phyloP scores from a whole-genome alignment of 2,113 vertebrate species.

The Amphilophus citrinellus region DNA sequence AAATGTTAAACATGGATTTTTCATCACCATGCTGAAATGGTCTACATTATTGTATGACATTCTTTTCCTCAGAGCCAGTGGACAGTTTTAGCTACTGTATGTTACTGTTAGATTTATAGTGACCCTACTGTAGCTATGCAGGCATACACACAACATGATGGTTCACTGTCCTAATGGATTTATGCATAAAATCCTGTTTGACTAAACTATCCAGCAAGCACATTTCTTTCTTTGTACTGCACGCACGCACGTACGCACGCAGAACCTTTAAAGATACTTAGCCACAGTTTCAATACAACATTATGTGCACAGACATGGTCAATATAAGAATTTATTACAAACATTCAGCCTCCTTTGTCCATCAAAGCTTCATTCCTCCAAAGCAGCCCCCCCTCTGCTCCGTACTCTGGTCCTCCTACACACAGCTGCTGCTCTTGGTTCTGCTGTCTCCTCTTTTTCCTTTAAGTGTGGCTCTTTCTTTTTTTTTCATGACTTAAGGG shows the following conservation, averaged over 20 bases:
- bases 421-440: conserved; percentile 66
- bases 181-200: conserved; percentile 50
- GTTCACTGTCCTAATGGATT: conserved; percentile 41
- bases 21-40: background rate
- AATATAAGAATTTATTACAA: conserved; percentile 36
- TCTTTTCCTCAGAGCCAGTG: background rate
- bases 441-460: conserved; percentile 35
- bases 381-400: conserved; percentile 18
- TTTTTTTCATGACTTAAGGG: background rate
- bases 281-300: conserved; percentile 14
- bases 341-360: conserved; percentile 43
- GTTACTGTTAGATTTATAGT: background rate
- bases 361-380: conserved; percentile 37
- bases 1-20: background rate
- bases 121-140: background rate
- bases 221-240: conserved; percentile 13
- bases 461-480: conserved; percentile 28
- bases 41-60: background rate
- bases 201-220: background rate
- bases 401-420: conserved; percentile 71
- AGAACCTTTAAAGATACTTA: too few relatives aligned
- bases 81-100: background rate
- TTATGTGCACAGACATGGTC: conserved; percentile 17
- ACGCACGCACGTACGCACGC: background rate
- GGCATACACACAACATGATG: conserved; percentile 1